These are phyloP conservation scores for Siniperca undulata DNA, from an alignment of 2,797 vertebrate species.

Conservation along the genomic window DNA sequence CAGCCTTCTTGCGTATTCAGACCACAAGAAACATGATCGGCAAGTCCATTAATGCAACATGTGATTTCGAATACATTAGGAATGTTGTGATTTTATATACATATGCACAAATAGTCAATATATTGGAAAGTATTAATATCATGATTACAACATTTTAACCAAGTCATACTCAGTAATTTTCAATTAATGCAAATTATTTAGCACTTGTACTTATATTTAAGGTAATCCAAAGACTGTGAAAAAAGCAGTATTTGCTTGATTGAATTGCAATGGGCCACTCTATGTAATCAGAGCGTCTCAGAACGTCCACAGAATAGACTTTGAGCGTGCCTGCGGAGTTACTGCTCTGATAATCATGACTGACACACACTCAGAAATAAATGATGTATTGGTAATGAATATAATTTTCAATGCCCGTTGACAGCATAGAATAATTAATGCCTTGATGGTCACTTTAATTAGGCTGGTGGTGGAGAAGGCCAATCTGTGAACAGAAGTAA, in stretches of 20 bases:
- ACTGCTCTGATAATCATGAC: conserved; percentile 58
- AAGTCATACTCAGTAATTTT: not conserved
- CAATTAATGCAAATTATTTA: not conserved
- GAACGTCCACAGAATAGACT: conserved; percentile 20
- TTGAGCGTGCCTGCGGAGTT: conserved; percentile 17
- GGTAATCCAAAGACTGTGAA: not conserved
- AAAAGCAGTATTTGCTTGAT: not conserved
- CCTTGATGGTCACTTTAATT: conserved; percentile 73
- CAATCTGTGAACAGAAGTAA: conserved; percentile 37
- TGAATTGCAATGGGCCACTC: not conserved
- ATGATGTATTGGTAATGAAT: conserved; percentile 63
- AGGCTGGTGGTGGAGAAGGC: conserved; percentile 42
- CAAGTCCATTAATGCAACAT: not conserved
- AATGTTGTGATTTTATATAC: not conserved
- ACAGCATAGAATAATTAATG: conserved; percentile 61
- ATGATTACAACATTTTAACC: not conserved
- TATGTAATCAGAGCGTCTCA: conserved; percentile 2
- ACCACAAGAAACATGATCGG: conserved; percentile 3
- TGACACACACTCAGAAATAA: conserved; percentile 64
- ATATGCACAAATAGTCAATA: not conserved
- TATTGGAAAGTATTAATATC: not conserved
- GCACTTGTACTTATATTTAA: not conserved
- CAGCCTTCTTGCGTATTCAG: not conserved
- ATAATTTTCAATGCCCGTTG: conserved; percentile 57
- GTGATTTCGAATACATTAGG: not conserved